Evolutionary conservation across 2,113 vertebrate genomes (phyloP), one percentile per base, ranked within the genome.

Genomic region (Pseudois nayaur): DNA sequence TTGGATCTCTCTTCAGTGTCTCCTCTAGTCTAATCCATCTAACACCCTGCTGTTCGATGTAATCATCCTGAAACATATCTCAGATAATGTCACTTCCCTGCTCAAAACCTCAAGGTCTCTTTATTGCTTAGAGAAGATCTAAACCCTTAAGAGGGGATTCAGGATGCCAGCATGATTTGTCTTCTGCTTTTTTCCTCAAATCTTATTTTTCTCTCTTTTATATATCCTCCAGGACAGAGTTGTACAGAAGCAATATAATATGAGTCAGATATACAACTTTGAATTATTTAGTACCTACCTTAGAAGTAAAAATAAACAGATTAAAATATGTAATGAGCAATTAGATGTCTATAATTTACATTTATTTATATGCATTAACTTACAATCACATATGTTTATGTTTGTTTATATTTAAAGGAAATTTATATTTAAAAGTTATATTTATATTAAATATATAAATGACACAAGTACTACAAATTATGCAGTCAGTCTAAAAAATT

Each of bases 11-110:
- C 89, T 71, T 93, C 6, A 45, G 5, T 89, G 82, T 93, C 45
- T 97, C n/a, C 84, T 88, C 71, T 52, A 59, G 50, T 86, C 67
- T 95, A 91, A 97, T 89, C 78, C n/a, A 59, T 91, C 33, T 74
- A 48, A 62, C 78, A 93, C 45, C 50, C 84, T 84, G 78, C 78
- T 93, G 67, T 86, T 94, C 10, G 27, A 74, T 36, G 59, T 59
- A 86, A 97, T 95, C 87, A 43, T 31, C 55, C 45, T 21, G 50
- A 90, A 95, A 29, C 21, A 52, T 79, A 93, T 36, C 67, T 94
- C 40, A 50, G 76, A 79, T 91, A 94, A 93, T 87, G 93, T 91
- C 82, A 67, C 29, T 57, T 92, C 45, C 57, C 12, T 54, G 82
- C 60, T 79, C 60, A 78, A 82, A 96, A 57, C 36, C 54, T 90